Conservation (phyloP, 1,140 invertebrate species). For the Hormaphis cornu region DNA sequence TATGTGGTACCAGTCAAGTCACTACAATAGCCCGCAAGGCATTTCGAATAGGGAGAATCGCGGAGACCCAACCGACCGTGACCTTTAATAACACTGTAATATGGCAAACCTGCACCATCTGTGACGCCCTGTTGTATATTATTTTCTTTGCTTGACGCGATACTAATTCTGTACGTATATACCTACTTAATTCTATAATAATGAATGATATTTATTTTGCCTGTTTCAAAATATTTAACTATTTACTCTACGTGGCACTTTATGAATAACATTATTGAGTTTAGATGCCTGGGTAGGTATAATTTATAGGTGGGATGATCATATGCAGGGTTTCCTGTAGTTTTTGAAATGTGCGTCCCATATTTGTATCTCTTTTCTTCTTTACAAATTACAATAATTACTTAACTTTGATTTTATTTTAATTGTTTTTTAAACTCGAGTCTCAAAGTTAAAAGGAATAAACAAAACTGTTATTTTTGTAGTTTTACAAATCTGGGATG, state of each 20-base stretch:
- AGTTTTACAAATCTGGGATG: too few species aligned
- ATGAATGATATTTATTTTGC: not conserved
- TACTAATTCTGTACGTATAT: not conserved
- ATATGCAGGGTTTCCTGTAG: too few species aligned
- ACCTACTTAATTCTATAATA: not conserved
- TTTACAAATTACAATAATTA: too few species aligned
- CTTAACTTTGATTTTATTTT: too few species aligned
- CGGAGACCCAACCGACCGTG: slow-evolving; percentile 19
- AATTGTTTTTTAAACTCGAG: too few species aligned
- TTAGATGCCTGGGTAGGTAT: too few species aligned
- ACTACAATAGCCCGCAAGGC: not conserved
- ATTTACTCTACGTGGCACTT: not conserved
- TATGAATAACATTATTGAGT: too few species aligned
- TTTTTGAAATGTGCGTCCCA: too few species aligned
- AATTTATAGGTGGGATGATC: too few species aligned
- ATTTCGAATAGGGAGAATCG: slow-evolving; percentile 9
- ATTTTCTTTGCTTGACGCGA: not conserved
- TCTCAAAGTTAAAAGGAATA: too few species aligned
- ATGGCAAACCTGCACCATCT: slow-evolving; percentile 4
- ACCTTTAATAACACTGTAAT: slow-evolving; percentile 23
- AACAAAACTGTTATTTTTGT: too few species aligned
- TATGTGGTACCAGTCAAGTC: not conserved
- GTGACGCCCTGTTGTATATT: slow-evolving; percentile 3
- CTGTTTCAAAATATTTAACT: not conserved
- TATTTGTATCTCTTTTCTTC: too few species aligned